Percentiles rank a stretch among this genome's conserved stretches.
Conservation (phyloP, 2,797 vertebrate genomes). For the Mareca strepera region DNA sequence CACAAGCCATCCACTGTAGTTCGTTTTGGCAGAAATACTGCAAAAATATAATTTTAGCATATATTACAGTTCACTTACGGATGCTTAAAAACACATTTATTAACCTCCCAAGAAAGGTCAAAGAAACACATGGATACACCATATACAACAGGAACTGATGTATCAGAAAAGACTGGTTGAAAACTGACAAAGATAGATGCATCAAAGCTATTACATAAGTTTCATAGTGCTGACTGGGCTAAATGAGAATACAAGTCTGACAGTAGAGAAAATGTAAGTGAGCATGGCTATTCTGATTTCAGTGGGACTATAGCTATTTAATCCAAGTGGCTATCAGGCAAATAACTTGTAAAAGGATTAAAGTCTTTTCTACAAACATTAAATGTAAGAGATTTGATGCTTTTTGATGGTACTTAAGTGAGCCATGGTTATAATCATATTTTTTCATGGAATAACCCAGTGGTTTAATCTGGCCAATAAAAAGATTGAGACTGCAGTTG, state of each 20-base stretch:
- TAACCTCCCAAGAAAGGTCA: conserved; percentile 67
- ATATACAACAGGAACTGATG: conserved; percentile 54
- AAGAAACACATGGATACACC: conserved; percentile 74
- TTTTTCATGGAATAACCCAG: not conserved
- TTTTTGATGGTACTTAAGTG: not conserved
- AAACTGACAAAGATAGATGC: not conserved
- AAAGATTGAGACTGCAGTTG: not conserved
- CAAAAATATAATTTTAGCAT: conserved; percentile 78
- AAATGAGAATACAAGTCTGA: not conserved
- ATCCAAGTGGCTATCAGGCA: not conserved
- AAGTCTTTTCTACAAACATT: not conserved
- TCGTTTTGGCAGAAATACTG: conserved; percentile 78
- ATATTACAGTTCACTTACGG: conserved; percentile 79
- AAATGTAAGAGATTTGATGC: not conserved
- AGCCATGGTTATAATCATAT: not conserved
- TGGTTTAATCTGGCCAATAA: not conserved
- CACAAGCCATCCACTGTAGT: conserved; percentile 74
- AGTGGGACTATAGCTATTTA: not conserved
- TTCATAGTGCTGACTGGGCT: not conserved
- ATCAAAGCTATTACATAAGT: not conserved
- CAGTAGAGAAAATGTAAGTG: not conserved
- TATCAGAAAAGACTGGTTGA: conserved; percentile 12
- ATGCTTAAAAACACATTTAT: conserved; percentile 79
- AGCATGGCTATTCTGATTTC: not conserved
- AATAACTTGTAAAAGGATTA: not conserved